These are phyloP conservation scores for Taphrorychus bicolor DNA, from an alignment of 2,888 invertebrate genomes.

Conservation along the genomic window DNA sequence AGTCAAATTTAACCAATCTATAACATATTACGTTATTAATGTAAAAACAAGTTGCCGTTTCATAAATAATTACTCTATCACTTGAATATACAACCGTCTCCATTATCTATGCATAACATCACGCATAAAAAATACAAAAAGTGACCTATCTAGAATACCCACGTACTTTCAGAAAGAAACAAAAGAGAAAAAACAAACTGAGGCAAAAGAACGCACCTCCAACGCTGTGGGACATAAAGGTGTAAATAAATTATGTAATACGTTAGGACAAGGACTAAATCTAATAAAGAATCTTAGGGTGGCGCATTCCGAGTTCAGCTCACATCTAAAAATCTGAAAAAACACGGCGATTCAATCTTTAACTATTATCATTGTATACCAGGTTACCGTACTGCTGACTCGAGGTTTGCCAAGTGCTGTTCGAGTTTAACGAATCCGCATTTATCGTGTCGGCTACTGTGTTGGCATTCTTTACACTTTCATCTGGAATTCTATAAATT, in stretches of 20 bases:
- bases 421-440: conserved; percentile 59
- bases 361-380: conserved; percentile 52
- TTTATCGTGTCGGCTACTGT: conserved; percentile 56
- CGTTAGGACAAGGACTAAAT: conserved; percentile 49
- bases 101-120: conserved; percentile 35
- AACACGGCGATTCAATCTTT: conserved; percentile 50
- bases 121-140: conserved; percentile 37
- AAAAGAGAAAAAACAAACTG: too few relatives aligned
- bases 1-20: conserved; percentile 39
- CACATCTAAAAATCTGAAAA: conserved; percentile 60
- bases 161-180: neutral
- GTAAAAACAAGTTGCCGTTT: conserved; percentile 38
- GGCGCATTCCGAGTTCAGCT: conserved; percentile 46
- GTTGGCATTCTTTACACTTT: conserved; percentile 58
- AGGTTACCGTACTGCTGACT: conserved; percentile 55
- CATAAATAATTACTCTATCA: conserved; percentile 40
- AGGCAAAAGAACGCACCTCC: neutral
- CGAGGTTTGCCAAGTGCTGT: conserved; percentile 58
- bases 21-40: conserved; percentile 30
- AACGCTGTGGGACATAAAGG: neutral
- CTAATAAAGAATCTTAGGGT: conserved; percentile 44
- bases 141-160: conserved; percentile 11
- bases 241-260: conserved; percentile 41
- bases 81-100: conserved; percentile 41
- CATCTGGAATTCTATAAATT: conserved; percentile 56